Percentiles rank a stretch among this genome's conserved stretches.
phyloP scores from a whole-genome alignment of 2,113 vertebrate species.

The Burhinus oedicnemus region DNA sequence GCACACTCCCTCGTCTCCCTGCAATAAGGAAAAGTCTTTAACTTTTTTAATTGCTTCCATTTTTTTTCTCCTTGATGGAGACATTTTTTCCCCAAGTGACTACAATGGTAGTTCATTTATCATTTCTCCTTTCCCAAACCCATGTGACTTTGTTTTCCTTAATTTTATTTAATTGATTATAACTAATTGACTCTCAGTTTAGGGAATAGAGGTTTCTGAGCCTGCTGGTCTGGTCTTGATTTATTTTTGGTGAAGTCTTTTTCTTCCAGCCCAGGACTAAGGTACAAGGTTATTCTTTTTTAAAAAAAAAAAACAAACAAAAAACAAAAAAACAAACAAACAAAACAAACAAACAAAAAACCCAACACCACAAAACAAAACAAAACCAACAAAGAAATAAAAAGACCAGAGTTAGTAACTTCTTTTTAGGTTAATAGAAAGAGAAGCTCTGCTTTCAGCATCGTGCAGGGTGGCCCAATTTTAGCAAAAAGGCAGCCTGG shows the following conservation, averaged over 20 bases:
- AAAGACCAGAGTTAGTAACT: neutral
- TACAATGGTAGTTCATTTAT: constrained; percentile 24
- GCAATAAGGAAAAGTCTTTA: constrained; percentile 27
- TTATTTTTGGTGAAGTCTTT: neutral
- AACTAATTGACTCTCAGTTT: constrained; percentile 66
- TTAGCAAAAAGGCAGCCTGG: neutral
- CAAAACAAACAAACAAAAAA: neutral
- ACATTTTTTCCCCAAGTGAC: constrained; percentile 4
- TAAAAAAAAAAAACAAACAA: neutral
- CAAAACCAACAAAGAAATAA: neutral
- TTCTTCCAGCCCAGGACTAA: neutral
- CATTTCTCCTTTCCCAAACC: neutral
- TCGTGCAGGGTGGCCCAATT: neutral
- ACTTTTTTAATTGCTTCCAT: constrained; percentile 54
- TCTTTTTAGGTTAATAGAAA: neutral
- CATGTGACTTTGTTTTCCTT: constrained; percentile 47
- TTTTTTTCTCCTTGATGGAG: constrained; percentile 45
- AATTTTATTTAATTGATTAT: constrained; percentile 70
- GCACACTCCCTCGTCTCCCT: neutral
- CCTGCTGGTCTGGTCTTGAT: neutral
- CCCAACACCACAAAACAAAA: neutral
- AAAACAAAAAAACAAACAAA: accelerated
- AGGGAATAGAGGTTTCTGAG: constrained; percentile 38
- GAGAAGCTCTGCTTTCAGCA: neutral
- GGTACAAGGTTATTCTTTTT: neutral